Conservation (phyloP, 1,140 invertebrate genomes). For the Mizuhopecten yessoensis region DNA sequence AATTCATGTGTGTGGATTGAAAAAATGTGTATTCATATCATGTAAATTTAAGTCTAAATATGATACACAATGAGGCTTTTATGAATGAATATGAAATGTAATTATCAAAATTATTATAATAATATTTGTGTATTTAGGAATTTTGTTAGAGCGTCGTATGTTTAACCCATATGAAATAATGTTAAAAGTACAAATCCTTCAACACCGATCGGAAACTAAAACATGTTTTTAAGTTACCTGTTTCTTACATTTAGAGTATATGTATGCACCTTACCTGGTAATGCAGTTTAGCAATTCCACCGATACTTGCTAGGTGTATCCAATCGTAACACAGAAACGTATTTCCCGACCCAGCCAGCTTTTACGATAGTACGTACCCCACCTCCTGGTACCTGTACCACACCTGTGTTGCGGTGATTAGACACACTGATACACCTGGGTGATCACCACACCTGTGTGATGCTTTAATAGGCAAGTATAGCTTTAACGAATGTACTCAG, state of each 20-base stretch:
- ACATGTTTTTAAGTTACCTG: not conserved
- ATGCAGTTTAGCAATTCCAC: slow-evolving; percentile 49
- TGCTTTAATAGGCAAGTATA: not conserved
- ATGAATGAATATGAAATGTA: too few species aligned
- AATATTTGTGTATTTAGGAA: too few species aligned
- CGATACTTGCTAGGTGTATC: slow-evolving; percentile 52
- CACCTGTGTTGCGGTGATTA: not conserved
- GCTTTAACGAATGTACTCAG: not conserved
- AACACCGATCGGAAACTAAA: not conserved
- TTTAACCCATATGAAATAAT: too few species aligned
- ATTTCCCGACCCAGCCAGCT: slow-evolving; percentile 43
- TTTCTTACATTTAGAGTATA: not conserved
- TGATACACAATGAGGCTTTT: too few species aligned
- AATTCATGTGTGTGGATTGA: too few species aligned
- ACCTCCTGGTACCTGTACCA: not conserved
- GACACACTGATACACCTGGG: not conserved
- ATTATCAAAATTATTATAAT: too few species aligned
- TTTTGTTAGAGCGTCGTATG: too few species aligned
- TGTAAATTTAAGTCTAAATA: too few species aligned
- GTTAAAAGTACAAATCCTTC: too few species aligned
- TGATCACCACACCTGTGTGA: slow-evolving; percentile 28
- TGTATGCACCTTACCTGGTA: slow-evolving; percentile 42
- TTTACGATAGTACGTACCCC: not conserved
- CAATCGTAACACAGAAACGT: slow-evolving; percentile 47
- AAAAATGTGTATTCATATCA: too few species aligned